Percentiles rank a stretch among this genome's conserved stretches.
Evolutionary conservation across 2,888 invertebrate species (phyloP).

Genomic region (Epistrophe grossulariae): DNA sequence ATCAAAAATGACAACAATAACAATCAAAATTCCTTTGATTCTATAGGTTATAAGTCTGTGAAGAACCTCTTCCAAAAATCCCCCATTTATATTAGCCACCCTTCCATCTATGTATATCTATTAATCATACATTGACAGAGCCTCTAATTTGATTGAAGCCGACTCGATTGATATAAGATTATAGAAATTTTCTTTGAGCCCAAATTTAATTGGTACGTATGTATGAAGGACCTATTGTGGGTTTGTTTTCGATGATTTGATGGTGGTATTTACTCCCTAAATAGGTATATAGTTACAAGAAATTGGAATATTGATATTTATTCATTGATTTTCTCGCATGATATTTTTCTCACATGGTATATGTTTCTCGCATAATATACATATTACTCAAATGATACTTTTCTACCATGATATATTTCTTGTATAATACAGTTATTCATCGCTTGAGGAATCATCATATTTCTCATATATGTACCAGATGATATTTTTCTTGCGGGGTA

Average conservation of each 20-base stretch:
- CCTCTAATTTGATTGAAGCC: constrained; percentile 70
- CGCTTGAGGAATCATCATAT: too few relatives aligned
- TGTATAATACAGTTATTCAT: too few relatives aligned
- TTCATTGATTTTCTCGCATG: too few relatives aligned
- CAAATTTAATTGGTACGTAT: neutral
- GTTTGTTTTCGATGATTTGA: neutral
- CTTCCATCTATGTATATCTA: constrained; percentile 11
- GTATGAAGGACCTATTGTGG: neutral
- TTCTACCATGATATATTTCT: too few relatives aligned
- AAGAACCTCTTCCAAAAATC: constrained; percentile 12
- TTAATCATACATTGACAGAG: constrained; percentile 72
- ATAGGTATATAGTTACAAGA: neutral
- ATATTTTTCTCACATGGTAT: too few relatives aligned
- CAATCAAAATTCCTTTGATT: constrained; percentile 56
- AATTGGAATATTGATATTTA: neutral
- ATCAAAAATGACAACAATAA: neutral
- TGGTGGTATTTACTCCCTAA: neutral
- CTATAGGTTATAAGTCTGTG: constrained; percentile 51
- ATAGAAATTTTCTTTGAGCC: constrained; percentile 2
- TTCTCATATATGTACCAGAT: too few relatives aligned
- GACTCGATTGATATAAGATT: constrained; percentile 27
- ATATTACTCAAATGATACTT: too few relatives aligned
- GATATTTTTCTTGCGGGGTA: too few relatives aligned
- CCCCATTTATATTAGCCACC: constrained; percentile 10
- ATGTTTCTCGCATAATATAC: too few relatives aligned